Base-by-base conservation (phyloP, 2,888 invertebrate genomes). In the Tachina grossa region DNA sequence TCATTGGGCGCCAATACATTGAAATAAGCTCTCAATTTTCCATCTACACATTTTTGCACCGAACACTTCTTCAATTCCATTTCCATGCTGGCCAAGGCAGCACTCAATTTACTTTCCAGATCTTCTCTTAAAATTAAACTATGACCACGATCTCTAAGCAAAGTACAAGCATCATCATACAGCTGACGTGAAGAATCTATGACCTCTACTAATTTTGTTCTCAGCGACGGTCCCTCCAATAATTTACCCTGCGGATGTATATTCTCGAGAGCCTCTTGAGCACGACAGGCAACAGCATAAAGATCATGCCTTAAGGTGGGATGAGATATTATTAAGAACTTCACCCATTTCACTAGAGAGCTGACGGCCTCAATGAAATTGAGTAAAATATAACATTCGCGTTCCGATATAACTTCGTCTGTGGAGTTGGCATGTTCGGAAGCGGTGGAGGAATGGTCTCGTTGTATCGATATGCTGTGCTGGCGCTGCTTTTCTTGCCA, bases 401-500 rank as follows among this genome's bases (percentile, higher is more conserved):
- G 90, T 65, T 94, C 94, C 0, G 93, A 92, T 84, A 94, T 94
- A 14, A 93, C 88, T 13, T 93, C 92, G 51, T 94, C 94, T 1
- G 93, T 93, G 8, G 90, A 89, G 1, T 88, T 86, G 2, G 92
- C 89, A 59, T 91, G 89, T 66, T 92, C 93, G 0, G 91, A 92
- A 16, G 90, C 90, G 51, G 92, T 91, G 83, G 93, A 90, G 82
- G 93, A 93, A 88, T 94, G 89, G 88, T 93, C 90, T 85, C 94
- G 90, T 90, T 93, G 93, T 72, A 94, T 94, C 31, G 93, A 92
- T 61, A 92, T 92, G 83, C 94, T 93, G 49, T 94, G 94, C 93
- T 94, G 94, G 14, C 95, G 94, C 90, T 97, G 96, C 90, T 97
- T 97, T 89, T 97, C 97, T 89, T 97, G 96, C 97, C 97, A 97